These are phyloP conservation scores for Mercenaria mercenaria DNA, from an alignment of 1,140 invertebrate genomes.

Conservation along the genomic window DNA sequence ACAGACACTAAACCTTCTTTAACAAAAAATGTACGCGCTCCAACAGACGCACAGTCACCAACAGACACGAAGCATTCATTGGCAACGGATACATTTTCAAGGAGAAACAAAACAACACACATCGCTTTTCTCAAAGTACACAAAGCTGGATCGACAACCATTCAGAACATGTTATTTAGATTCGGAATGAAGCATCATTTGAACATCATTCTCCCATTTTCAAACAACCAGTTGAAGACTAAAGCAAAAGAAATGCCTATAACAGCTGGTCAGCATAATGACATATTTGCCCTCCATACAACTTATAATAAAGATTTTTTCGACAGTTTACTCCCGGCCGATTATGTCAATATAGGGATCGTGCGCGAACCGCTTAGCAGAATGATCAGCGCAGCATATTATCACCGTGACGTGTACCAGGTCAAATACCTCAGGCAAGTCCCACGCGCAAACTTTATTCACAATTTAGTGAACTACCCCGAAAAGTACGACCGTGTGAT, in stretches of 20 bases:
- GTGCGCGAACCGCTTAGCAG: conserved; percentile 69
- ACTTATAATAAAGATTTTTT: conserved; percentile 60
- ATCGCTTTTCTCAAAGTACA: conserved; percentile 75
- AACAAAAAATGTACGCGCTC: not conserved
- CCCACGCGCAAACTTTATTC: conserved; percentile 35
- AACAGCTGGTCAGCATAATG: conserved; percentile 29
- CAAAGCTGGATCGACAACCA: conserved; percentile 87
- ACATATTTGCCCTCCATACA: conserved; percentile 73
- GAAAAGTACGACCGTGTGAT: conserved; percentile 13
- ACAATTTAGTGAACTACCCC: conserved; percentile 28
- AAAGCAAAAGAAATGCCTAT: not conserved
- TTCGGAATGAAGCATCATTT: conserved; percentile 87
- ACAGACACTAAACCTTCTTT: not conserved
- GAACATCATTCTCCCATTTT: conserved; percentile 72
- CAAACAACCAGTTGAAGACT: not conserved
- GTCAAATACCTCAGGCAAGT: conserved; percentile 26
- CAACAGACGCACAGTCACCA: not conserved
- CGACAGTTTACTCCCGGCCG: conserved; percentile 57
- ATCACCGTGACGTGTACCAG: conserved; percentile 56
- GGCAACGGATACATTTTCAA: too few species aligned
- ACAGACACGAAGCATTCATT: too few species aligned
- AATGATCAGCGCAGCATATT: conserved; percentile 69
- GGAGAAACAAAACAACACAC: not conserved
- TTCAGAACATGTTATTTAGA: conserved; percentile 87
- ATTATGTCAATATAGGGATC: conserved; percentile 69